These are phyloP conservation scores for Xylota segnis DNA, from an alignment of 2,888 invertebrate genomes.

Conservation along the genomic window DNA sequence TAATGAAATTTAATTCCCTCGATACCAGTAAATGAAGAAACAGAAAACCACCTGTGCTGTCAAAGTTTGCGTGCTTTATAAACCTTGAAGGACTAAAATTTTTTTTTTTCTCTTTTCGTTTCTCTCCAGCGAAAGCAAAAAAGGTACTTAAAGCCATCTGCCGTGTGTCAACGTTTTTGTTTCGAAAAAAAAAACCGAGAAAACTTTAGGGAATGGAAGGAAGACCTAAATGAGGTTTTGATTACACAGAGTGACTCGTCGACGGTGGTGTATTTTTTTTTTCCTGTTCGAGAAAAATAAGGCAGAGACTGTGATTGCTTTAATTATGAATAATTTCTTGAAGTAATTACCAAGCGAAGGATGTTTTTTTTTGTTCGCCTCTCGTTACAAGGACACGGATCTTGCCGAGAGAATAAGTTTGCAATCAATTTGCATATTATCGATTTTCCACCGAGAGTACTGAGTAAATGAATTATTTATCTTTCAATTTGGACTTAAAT, in stretches of 20 bases:
- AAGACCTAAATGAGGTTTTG: constrained; percentile 42
- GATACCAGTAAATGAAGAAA: constrained; percentile 13
- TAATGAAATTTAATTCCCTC: not conserved
- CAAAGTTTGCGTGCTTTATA: constrained; percentile 33
- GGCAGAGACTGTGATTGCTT: not conserved
- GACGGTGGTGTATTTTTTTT: not conserved
- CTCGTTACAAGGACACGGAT: not conserved
- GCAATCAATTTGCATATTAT: constrained; percentile 57
- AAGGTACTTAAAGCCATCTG: constrained; percentile 28
- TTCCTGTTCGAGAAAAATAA: not conserved
- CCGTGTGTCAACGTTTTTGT: not conserved
- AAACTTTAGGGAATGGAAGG: not conserved
- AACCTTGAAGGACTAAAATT: constrained; percentile 13
- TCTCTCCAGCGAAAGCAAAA: not conserved
- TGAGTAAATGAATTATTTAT: constrained; percentile 48
- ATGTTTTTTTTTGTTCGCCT: not conserved
- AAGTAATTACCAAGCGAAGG: constrained; percentile 7
- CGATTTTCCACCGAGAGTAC: constrained; percentile 23
- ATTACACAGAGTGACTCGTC: constrained; percentile 10
- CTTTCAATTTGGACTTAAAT: constrained; percentile 35
- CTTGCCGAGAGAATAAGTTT: constrained; percentile 21
- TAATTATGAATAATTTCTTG: constrained; percentile 34
- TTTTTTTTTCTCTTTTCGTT: not conserved
- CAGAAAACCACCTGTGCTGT: constrained; percentile 35
- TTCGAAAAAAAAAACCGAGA: not conserved